Evolutionary conservation across 2,888 invertebrate species (phyloP).

Genomic region (Dolomedes plantarius): DNA sequence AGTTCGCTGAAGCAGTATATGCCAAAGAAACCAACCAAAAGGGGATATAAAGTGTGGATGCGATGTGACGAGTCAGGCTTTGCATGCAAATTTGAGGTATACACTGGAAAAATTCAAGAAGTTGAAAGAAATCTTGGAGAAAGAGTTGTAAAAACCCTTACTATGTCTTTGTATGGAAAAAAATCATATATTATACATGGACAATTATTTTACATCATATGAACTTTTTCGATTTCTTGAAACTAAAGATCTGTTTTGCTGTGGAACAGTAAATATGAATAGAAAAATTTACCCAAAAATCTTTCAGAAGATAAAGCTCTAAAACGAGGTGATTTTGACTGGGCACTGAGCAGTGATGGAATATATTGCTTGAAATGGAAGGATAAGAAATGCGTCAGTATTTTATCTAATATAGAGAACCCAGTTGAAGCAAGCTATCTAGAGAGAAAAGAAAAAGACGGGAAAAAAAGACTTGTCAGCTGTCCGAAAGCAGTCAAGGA

Average conservation of each 20-base stretch:
- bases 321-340: constrained; percentile 1
- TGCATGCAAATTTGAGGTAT: constrained; percentile 8
- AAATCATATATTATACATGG: background rate
- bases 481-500: background rate
- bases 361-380: constrained; percentile 21
- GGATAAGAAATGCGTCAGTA: background rate
- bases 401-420: background rate
- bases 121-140: constrained; percentile 1
- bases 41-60: constrained; percentile 24
- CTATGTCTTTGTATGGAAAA: background rate
- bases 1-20: constrained; percentile 35
- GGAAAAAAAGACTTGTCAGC: background rate
- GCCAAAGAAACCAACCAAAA: constrained; percentile 23
- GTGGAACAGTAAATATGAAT: background rate
- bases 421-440: background rate
- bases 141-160: background rate
- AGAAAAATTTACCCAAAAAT: background rate
- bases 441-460: background rate
- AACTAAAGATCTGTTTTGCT: background rate
- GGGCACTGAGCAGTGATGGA: background rate
- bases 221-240: background rate
- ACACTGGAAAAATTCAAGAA: background rate
- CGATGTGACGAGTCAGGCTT: constrained; percentile 9
- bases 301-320: background rate
- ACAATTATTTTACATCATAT: constrained; percentile 15